Conservation (phyloP, 1,140 invertebrate species). For the Alviniconcha marisindica region DNA sequence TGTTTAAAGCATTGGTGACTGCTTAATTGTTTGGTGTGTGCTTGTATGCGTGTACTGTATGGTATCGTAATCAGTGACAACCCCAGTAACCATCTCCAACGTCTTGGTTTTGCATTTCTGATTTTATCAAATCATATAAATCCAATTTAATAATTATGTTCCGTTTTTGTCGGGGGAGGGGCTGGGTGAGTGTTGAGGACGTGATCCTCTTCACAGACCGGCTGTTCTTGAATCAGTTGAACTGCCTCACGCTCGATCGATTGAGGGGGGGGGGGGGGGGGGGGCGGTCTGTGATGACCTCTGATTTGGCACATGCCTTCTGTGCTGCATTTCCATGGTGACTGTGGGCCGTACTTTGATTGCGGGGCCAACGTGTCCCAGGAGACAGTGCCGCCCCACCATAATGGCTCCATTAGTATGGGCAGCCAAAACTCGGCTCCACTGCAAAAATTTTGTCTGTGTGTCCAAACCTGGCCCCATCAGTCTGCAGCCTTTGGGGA, state of each 20-base stretch:
- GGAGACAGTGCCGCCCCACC: not conserved
- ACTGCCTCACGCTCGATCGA: not conserved
- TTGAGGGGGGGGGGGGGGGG: conserved; percentile 17
- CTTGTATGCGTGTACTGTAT: too few relatives aligned
- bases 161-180: too few relatives aligned
- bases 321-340: conserved; percentile 17
- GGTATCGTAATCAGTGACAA: too few relatives aligned
- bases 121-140: too few relatives aligned
- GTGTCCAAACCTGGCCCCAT: not conserved
- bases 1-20: too few relatives aligned
- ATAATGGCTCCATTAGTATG: conserved; percentile 36
- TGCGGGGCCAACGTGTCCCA: conserved; percentile 11
- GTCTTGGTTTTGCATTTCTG: too few relatives aligned
- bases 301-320: conserved; percentile 26
- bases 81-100: too few relatives aligned
- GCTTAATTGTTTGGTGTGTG: too few relatives aligned
- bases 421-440: not conserved
- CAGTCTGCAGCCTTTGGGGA: not conserved
- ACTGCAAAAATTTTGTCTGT: not conserved
- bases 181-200: too few relatives aligned
- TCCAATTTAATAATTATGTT: too few relatives aligned
- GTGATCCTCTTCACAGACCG: too few relatives aligned
- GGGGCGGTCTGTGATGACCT: conserved; percentile 15
- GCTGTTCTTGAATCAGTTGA: too few relatives aligned
- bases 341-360: not conserved